Conservation (phyloP, 2,888 invertebrate genomes). For the Tineola bisselliella region DNA sequence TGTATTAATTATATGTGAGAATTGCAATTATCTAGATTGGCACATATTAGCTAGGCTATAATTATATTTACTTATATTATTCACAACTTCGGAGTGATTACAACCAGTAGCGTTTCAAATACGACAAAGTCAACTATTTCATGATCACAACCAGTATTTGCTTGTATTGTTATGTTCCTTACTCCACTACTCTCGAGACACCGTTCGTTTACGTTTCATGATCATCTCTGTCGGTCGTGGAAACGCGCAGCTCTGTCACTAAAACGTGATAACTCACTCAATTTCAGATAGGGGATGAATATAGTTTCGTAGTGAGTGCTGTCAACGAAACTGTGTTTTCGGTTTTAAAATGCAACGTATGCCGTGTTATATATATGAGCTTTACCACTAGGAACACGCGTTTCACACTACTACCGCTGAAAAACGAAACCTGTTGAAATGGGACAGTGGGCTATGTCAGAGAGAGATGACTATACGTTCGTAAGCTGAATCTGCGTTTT, state of each 20-base stretch:
- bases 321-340: constrained; percentile 63
- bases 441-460: constrained; percentile 48
- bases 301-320: constrained; percentile 53
- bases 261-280: constrained; percentile 36
- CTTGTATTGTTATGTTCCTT: background rate
- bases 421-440: constrained; percentile 68
- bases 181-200: constrained; percentile 41
- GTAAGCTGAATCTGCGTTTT: constrained; percentile 33
- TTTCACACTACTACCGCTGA: constrained; percentile 57
- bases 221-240: background rate
- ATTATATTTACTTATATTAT: background rate
- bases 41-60: constrained; percentile 1
- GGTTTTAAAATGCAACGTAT: constrained; percentile 55
- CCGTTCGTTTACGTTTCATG: constrained; percentile 14
- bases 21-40: background rate
- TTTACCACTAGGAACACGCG: constrained; percentile 63
- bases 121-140: background rate
- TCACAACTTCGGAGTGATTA: constrained; percentile 3
- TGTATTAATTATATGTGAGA: background rate
- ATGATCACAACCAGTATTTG: background rate
- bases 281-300: constrained; percentile 38
- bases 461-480: constrained; percentile 33
- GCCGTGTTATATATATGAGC: constrained; percentile 39
- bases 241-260: constrained; percentile 27
- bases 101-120: background rate